Evolutionary conservation across 2,888 invertebrate genomes (phyloP).

Genomic region (Melolontha melolontha): DNA sequence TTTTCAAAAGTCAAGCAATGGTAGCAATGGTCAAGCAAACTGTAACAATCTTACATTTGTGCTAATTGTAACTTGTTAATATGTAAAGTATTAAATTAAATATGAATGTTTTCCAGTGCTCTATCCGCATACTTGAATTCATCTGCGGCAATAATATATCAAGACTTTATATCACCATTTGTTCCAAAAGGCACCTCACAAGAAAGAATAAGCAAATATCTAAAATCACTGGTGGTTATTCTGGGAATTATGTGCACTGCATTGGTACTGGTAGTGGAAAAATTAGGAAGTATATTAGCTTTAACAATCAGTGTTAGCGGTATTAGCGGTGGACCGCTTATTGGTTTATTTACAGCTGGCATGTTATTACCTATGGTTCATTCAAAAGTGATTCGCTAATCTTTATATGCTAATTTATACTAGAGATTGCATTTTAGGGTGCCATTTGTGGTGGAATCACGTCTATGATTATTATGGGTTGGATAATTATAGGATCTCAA

Average conservation of each 20-base stretch:
- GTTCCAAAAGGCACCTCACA: conserved; percentile 68
- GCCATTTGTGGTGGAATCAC: conserved; percentile 48
- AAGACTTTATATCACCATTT: conserved; percentile 71
- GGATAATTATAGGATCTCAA: conserved; percentile 56
- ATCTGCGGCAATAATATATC: conserved; percentile 73
- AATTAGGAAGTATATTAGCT: conserved; percentile 76
- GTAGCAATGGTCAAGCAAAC: too few species aligned
- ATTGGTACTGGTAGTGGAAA: conserved; percentile 73
- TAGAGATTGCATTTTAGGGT: conserved; percentile 54
- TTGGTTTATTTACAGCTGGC: conserved; percentile 76
- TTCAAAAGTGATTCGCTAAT: conserved; percentile 65
- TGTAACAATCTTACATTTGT: too few species aligned
- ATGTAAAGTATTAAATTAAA: too few species aligned
- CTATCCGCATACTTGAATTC: conserved; percentile 74
- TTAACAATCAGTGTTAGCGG: conserved; percentile 74
- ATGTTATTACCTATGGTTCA: conserved; percentile 75
- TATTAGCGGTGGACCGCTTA: conserved; percentile 73
- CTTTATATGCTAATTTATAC: background rate
- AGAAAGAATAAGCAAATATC: conserved; percentile 68
- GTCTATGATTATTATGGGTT: conserved; percentile 49
- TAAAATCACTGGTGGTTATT: conserved; percentile 67
- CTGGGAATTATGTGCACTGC: conserved; percentile 80
- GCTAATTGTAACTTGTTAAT: too few species aligned
- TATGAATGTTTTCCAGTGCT: conserved; percentile 69
- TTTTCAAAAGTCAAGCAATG: too few species aligned